Evolutionary conservation across 92 coral and sea anemone genomes (phyloP).

Genomic region (Metridium senile): DNA sequence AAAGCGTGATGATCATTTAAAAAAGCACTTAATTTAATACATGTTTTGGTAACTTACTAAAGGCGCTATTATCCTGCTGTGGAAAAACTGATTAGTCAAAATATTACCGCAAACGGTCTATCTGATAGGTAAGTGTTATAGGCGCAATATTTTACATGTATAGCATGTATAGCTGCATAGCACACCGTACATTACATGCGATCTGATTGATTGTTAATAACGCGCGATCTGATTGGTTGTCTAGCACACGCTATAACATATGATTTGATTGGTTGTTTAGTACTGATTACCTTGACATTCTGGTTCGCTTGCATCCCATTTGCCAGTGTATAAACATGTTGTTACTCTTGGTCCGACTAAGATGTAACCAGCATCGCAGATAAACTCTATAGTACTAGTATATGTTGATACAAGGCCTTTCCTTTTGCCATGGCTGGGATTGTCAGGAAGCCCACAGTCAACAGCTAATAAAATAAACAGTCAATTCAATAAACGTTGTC

Average conservation of each 20-base stretch:
- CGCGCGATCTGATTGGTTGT: conserved; percentile 1
- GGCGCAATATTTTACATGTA: too few relatives aligned
- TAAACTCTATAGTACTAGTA: conserved; percentile 44
- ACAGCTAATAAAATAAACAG: conserved; percentile 38
- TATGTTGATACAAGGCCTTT: conserved; percentile 47
- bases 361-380: conserved; percentile 58
- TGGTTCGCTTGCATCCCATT: conserved; percentile 55
- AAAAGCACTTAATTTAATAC: too few relatives aligned
- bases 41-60: too few relatives aligned
- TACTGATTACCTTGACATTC: conserved; percentile 21
- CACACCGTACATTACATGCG: too few relatives aligned
- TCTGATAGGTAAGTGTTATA: too few relatives aligned
- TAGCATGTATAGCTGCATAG: too few relatives aligned
- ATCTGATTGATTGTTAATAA: too few relatives aligned
- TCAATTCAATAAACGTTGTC: not conserved
- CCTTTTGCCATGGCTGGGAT: conserved; percentile 53
- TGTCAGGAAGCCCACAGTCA: conserved; percentile 51
- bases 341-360: conserved; percentile 41
- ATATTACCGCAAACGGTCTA: too few relatives aligned
- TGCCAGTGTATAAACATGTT: conserved; percentile 48
- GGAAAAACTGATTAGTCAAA: too few relatives aligned
- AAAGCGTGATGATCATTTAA: too few relatives aligned
- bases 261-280: not conserved
- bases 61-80: too few relatives aligned
- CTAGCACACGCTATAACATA: not conserved